Percentiles rank a stretch among this genome's conserved stretches.
phyloP scores from a whole-genome alignment of 1,140 invertebrate genomes.

The Drosophila ananassae region DNA sequence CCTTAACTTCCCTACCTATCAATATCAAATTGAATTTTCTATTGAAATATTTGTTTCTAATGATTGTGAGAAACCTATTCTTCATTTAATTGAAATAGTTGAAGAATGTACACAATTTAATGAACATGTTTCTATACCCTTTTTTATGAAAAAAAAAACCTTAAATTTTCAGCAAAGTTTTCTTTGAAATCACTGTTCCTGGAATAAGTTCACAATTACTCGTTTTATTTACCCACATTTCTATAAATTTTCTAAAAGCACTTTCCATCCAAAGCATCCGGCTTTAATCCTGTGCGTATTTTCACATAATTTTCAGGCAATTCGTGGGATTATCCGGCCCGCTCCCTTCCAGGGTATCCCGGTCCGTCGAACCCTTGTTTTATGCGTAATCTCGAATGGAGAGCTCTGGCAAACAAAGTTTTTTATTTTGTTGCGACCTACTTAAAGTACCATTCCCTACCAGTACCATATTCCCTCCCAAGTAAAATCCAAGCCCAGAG shows the following conservation, averaged over 20 bases:
- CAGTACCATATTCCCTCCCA: not conserved
- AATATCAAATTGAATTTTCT: too few relatives aligned
- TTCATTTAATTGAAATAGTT: too few relatives aligned
- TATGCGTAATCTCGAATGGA: constrained; percentile 37
- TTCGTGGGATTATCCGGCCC: constrained; percentile 33
- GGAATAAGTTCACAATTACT: not conserved
- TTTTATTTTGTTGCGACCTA: constrained; percentile 53
- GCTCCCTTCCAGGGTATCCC: constrained; percentile 38
- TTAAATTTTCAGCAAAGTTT: too few relatives aligned
- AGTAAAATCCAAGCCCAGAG: not conserved
- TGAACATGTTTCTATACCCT: too few relatives aligned
- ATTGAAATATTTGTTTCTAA: not conserved
- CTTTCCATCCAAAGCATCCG: not conserved
- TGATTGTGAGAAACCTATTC: too few relatives aligned
- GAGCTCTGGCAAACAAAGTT: constrained; percentile 45
- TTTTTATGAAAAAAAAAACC: too few relatives aligned
- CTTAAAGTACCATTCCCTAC: constrained; percentile 26
- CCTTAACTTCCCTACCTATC: too few relatives aligned
- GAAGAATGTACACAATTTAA: too few relatives aligned
- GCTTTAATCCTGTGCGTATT: constrained; percentile 31
- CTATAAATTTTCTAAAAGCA: constrained; percentile 7
- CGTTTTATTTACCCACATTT: constrained; percentile 1
- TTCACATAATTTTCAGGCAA: constrained; percentile 45
- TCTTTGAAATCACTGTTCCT: not conserved
- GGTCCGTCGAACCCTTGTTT: constrained; percentile 34